Conservation (phyloP, 2,888 invertebrate species). For the Lepidocyrtinus sp. region DNA sequence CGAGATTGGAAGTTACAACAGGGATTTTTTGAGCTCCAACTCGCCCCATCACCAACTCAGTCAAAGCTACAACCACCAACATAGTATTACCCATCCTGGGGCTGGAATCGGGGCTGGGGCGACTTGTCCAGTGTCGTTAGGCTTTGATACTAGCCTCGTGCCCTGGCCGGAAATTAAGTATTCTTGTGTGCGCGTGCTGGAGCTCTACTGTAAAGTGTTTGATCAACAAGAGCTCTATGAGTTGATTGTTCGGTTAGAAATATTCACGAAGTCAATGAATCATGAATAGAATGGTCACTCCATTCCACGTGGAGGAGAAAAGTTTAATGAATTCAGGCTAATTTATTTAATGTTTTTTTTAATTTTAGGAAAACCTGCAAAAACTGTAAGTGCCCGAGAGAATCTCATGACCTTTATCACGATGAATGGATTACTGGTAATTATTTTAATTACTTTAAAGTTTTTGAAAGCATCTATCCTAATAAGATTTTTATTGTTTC, state of each 20-base stretch:
- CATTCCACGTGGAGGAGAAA: neutral
- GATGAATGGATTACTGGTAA: slow-evolving; percentile 88
- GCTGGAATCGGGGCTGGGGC: too few relatives aligned
- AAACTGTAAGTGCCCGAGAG: slow-evolving; percentile 92
- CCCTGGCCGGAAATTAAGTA: slow-evolving; percentile 89
- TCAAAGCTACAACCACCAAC: slow-evolving; percentile 19
- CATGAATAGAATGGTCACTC: neutral
- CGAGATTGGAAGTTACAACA: slow-evolving; percentile 44
- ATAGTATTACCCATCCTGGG: too few relatives aligned
- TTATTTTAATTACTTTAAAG: neutral
- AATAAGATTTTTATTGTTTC: slow-evolving; percentile 71
- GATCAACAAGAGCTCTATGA: slow-evolving; percentile 85
- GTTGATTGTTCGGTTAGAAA: slow-evolving; percentile 82
- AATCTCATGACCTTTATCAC: slow-evolving; percentile 91
- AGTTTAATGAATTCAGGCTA: neutral
- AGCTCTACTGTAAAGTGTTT: slow-evolving; percentile 90
- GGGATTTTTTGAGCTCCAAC: slow-evolving; percentile 28
- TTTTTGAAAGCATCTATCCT: slow-evolving; percentile 72
- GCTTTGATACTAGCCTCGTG: slow-evolving; percentile 75
- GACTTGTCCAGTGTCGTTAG: slow-evolving; percentile 73
- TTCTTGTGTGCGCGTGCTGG: slow-evolving; percentile 86
- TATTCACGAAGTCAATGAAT: neutral
- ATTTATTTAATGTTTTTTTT: neutral
- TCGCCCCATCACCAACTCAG: slow-evolving; percentile 13
- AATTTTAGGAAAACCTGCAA: slow-evolving; percentile 89